These are phyloP conservation scores for Caerostris darwini DNA, from an alignment of 1,140 invertebrate genomes.

Conservation along the genomic window DNA sequence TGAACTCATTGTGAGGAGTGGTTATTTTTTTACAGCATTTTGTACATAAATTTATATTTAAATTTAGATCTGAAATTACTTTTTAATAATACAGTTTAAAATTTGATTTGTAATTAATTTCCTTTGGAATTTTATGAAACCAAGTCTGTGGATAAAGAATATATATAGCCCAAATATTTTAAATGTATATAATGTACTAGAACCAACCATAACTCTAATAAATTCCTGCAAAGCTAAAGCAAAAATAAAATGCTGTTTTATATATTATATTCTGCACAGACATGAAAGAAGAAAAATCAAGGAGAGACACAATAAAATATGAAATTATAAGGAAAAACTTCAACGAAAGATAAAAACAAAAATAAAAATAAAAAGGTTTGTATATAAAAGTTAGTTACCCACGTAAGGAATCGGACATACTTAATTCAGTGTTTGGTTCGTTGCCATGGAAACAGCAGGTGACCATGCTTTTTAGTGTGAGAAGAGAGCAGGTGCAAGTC, in stretches of 20 bases:
- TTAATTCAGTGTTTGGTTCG: conserved; percentile 68
- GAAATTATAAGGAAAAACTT: neutral
- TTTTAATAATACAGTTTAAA: no score
- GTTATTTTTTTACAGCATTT: no score
- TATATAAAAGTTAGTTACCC: conserved; percentile 41
- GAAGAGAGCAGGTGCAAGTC: conserved; percentile 29
- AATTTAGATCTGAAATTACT: no score
- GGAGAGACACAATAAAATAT: neutral
- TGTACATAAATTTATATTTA: no score
- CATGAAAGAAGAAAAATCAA: neutral
- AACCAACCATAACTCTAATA: neutral
- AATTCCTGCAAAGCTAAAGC: neutral
- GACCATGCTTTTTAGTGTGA: conserved; percentile 37
- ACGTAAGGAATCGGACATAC: conserved; percentile 31
- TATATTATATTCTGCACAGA: neutral
- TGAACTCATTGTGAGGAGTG: no score
- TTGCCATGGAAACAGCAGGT: conserved; percentile 51
- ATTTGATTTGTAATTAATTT: no score
- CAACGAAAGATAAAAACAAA: neutral
- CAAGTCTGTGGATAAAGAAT: no score
- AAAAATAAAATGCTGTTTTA: no score
- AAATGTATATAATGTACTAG: neutral
- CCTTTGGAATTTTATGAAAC: no score
- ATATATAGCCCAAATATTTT: no score
- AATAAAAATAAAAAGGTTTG: neutral